A percentile compares a stretch with the other conserved stretches of the same genome.
Conservation (phyloP, 2,113 vertebrate species). For the Phalacrocorax pelagicus region DNA sequence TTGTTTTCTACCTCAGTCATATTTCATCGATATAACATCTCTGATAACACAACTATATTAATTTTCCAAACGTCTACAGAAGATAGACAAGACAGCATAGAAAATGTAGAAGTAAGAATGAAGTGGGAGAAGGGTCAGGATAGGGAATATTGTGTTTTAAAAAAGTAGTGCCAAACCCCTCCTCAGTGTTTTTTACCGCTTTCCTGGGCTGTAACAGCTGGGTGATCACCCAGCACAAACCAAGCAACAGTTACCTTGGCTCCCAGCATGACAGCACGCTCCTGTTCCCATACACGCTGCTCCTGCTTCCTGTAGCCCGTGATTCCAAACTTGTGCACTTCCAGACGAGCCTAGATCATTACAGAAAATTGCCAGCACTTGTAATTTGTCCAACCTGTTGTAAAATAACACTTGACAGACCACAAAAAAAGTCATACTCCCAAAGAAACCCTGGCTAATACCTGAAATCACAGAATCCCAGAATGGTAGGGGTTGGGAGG, state of each 20-base stretch:
- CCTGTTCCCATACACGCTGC: constrained; percentile 86
- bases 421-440: background rate
- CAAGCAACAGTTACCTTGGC: constrained; percentile 77
- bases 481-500: no score
- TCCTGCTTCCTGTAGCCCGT: constrained; percentile 91
- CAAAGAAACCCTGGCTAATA: background rate
- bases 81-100: background rate
- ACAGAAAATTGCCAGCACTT: background rate
- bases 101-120: background rate
- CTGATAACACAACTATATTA: background rate
- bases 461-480: background rate
- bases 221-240: background rate
- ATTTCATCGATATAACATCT: background rate
- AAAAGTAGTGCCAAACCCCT: background rate
- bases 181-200: background rate
- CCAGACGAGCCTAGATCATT: constrained; percentile 84
- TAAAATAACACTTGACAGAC: background rate
- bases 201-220: background rate
- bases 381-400: background rate
- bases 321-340: constrained; percentile 95
- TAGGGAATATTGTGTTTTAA: background rate
- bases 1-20: background rate
- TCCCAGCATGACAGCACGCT: constrained; percentile 93
- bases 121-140: background rate
- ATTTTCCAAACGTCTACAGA: background rate